Evolutionary conservation across 2,888 invertebrate species (phyloP), one percentile per base, ranked within the genome.

Genomic region (Chloroclystis v-ata): DNA sequence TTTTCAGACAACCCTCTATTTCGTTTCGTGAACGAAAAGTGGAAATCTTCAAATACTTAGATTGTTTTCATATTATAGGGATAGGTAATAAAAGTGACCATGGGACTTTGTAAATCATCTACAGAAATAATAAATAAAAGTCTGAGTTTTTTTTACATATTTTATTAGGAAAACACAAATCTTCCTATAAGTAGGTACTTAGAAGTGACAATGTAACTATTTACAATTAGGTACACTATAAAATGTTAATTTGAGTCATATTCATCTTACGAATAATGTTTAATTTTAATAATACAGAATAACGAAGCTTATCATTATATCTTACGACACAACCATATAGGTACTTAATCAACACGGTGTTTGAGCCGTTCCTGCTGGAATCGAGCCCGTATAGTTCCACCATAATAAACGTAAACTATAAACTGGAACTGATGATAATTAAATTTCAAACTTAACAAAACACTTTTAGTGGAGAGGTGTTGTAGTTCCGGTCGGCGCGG

Each of bases 281-380:
- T 53, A 55, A 46, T 44, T 52, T 53, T 55, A 53, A 41, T 57
- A 57, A 84, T 69, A 71, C 73, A 81, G 67, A 56, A 56, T 65
- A 63, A 85, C 85, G 78, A 85, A 85, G 80, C 84, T 84, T 85
- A 82, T 78, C 72, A 84, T 14, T 4, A 32, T 85, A 85, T 83
- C 78, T 82, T 86, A 87, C 80, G 88, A 88, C 89, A 89, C 89
- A 89, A 89, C 89, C 89, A 88, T 88, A 87, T 77, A 20, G 20
- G 20, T 20, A 83, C 82, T 85, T 81, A 33, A 10, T 33, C 33
- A 86, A 84, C 83, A 83, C 82, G 86, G 83, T 78, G 82, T 65
- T 66, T 57, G 54, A 72, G 73, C 75, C 72, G 57, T 58, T 59
- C 65, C 67, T 54, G 56, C 47, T 58, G 65, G 65, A 67, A 68